These are phyloP conservation scores for Hyphantria cunea DNA, from an alignment of 1,140 invertebrate genomes.

Conservation along the genomic window DNA sequence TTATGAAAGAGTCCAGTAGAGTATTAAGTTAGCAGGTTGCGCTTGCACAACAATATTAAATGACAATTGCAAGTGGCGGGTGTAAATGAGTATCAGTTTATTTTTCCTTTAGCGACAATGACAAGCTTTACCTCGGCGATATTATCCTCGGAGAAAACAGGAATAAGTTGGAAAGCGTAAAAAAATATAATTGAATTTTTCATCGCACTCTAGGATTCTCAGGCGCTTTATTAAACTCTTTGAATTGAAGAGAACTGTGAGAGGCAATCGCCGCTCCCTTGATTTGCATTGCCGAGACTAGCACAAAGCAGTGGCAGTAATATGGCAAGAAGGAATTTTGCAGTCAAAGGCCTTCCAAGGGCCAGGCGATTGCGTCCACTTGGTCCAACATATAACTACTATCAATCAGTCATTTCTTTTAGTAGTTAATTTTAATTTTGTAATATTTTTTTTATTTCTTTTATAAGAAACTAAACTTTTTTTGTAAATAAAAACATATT, in stretches of 20 bases:
- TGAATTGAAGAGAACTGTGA: conserved; percentile 37
- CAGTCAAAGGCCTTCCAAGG: conserved; percentile 35
- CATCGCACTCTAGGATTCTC: conserved; percentile 43
- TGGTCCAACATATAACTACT: not conserved
- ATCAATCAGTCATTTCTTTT: no score
- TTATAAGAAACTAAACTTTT: no score
- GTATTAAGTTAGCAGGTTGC: conserved; percentile 34
- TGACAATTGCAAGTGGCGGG: conserved; percentile 34
- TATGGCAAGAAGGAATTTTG: conserved; percentile 36
- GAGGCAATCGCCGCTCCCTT: conserved; percentile 41
- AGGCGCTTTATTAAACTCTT: conserved; percentile 48
- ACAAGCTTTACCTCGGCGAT: conserved; percentile 28
- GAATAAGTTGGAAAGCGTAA: conserved; percentile 44
- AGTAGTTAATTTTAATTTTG: no score
- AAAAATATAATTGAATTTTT: conserved; percentile 58
- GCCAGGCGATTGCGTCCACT: conserved; percentile 5
- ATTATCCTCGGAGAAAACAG: conserved; percentile 40
- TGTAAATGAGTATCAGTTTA: conserved; percentile 42
- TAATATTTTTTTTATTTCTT: no score
- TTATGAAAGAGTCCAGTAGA: conserved; percentile 11
- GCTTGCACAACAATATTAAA: conserved; percentile 39
- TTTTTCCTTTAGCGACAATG: conserved; percentile 29
- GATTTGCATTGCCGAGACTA: conserved; percentile 46
- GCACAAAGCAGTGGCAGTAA: conserved; percentile 39
- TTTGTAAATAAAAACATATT: no score